Conservation (phyloP, 2,888 invertebrate species). For the Spisula subtruncata region DNA sequence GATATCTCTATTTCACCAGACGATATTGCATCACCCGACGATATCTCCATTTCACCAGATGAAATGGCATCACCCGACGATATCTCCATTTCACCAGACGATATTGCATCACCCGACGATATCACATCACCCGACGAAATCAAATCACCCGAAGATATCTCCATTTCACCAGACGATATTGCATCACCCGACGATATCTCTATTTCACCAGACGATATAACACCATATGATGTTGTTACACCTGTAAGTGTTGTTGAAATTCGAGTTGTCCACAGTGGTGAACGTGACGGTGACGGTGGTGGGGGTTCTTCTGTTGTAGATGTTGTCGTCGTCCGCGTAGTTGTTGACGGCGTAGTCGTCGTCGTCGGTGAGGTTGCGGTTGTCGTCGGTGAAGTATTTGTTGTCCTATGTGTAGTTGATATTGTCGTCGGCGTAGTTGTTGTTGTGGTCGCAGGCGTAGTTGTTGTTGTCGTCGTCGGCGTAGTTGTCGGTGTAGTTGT, state of each 20-base stretch:
- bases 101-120: conserved; percentile 12
- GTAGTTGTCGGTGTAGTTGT: not conserved
- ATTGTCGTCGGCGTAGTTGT: not conserved
- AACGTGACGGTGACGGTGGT: not conserved
- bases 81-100: conserved; percentile 15
- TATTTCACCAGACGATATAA: not conserved
- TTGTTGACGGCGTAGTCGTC: not conserved
- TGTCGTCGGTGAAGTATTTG: conserved; percentile 3
- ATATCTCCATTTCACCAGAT: conserved; percentile 3
- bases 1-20: not conserved
- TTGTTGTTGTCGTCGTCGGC: conserved; percentile 26
- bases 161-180: not conserved
- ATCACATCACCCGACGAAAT: conserved; percentile 15
- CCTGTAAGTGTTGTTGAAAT: not conserved
- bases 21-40: not conserved
- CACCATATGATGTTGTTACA: not conserved
- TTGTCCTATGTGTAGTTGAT: not conserved
- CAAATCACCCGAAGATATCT: conserved; percentile 17
- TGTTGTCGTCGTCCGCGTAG: conserved; percentile 19
- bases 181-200: not conserved
- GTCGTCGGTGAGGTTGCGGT: conserved; percentile 13
- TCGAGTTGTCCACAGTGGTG: not conserved
- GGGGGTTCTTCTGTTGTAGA: not conserved
- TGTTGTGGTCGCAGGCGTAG: not conserved
- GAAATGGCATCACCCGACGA: conserved; percentile 15